Evolutionary conservation across 2,113 vertebrate species (phyloP).

Genomic region (Scomber scombrus): DNA sequence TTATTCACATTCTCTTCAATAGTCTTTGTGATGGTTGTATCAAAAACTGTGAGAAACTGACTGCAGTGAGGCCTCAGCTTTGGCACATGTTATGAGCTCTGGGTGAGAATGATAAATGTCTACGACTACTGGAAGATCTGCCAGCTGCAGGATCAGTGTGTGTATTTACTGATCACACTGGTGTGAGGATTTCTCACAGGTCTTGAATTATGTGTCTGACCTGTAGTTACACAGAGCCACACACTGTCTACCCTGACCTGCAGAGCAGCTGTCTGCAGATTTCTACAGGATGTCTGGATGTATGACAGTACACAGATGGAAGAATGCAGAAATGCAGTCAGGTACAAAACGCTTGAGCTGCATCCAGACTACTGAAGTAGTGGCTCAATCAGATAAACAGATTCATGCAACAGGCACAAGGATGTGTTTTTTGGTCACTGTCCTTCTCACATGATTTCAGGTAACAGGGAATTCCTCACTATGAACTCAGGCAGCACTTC

Average conservation of each 20-base stretch:
- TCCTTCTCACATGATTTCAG: neutral
- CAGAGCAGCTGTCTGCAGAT: slow-evolving; percentile 23
- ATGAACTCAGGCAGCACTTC: slow-evolving; percentile 28
- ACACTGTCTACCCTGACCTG: neutral
- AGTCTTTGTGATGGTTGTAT: neutral
- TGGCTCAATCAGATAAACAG: neutral
- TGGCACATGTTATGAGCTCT: neutral
- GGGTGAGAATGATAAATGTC: neutral
- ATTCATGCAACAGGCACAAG: neutral
- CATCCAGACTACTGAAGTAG: neutral
- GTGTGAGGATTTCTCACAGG: neutral
- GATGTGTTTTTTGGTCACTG: neutral
- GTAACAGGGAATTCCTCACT: neutral
- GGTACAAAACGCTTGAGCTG: neutral
- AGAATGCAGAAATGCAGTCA: neutral
- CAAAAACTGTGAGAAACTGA: neutral
- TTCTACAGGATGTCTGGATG: slow-evolving; percentile 13
- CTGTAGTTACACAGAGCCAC: neutral
- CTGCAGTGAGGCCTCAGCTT: neutral
- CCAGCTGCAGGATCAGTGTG: neutral
- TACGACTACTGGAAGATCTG: neutral
- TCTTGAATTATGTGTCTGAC: slow-evolving; percentile 20
- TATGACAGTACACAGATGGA: slow-evolving; percentile 2
- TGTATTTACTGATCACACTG: neutral
- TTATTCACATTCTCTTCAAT: neutral